These are phyloP conservation scores for Drosophila kanapiae DNA, from an alignment of 1,140 invertebrate genomes.

Conservation along the genomic window DNA sequence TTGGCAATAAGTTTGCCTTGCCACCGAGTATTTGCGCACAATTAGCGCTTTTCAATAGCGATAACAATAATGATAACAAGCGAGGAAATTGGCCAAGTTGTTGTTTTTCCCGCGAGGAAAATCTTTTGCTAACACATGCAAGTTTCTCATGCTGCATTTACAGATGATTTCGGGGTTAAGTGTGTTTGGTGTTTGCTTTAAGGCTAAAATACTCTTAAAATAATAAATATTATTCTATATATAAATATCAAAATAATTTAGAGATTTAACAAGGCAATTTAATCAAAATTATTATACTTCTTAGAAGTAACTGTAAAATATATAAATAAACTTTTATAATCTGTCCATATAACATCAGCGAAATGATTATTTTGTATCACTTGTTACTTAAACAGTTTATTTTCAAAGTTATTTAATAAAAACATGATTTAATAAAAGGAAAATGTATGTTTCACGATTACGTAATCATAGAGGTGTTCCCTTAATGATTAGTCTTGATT, in stretches of 20 bases:
- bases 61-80: conserved; percentile 58
- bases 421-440: too few relatives aligned
- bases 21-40: conserved; percentile 67
- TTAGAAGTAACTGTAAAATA: neutral
- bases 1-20: conserved; percentile 46
- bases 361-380: too few relatives aligned
- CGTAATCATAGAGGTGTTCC: too few relatives aligned
- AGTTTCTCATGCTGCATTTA: conserved; percentile 4
- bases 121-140: conserved; percentile 48
- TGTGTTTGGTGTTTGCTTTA: neutral
- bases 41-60: conserved; percentile 75
- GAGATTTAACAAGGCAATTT: too few relatives aligned
- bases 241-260: too few relatives aligned
- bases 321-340: neutral
- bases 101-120: conserved; percentile 36
- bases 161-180: neutral
- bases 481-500: too few relatives aligned
- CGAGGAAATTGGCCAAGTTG: conserved; percentile 29
- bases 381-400: too few relatives aligned
- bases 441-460: too few relatives aligned
- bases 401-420: too few relatives aligned
- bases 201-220: too few relatives aligned
- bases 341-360: neutral
- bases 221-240: too few relatives aligned
- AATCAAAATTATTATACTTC: neutral